Base-by-base conservation (phyloP, 2,113 vertebrate genomes). In the Chamaea fasciata region DNA sequence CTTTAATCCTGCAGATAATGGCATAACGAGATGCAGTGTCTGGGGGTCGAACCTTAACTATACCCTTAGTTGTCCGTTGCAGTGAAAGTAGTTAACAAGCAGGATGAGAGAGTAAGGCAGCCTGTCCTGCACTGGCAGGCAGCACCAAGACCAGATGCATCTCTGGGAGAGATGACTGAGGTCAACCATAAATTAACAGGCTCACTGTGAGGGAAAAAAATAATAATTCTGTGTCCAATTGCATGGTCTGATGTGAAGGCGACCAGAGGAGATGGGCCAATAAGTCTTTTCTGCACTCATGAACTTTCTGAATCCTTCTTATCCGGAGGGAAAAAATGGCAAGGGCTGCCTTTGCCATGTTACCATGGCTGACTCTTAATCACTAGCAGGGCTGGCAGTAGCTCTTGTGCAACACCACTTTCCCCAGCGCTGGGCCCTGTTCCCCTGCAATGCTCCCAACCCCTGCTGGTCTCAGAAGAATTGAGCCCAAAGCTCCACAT, bases 391-490 rank as follows among this genome's bases (percentile, higher is more conserved):
- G 93, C 92, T 90, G 90, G 95, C 92, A 49, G 94, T 92, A 88
- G 95, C 94, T 94, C 83, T 97, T 96, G 96, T 95, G 95, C 93
- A 96, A 96, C 71, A 95, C 89, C 92, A 95, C 94, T 93, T 96
- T 97, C 96, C 83, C 83, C 94, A 87, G 83, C n/a, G 9, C 92
- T 83, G 89, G 87, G 94, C 89, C 86, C 87, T 91, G 81, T 97
- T 95, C 63, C 81, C 94, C 95, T 96, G 91, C 96, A 96, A 94
- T 92, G 93, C 94, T 96, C 94, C 95, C 91, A 96, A 96, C 91
- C 94, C 96, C 96, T 96, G 94, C 92, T 95, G 94, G 76, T 96
- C 96, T 94, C 89, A 94, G 91, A 94, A 96, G 96, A 96, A 97
- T 89, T 94, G 92, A 94, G 91, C 95, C 93, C 95, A 95, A 95